Evolutionary conservation across 2,888 invertebrate species (phyloP).

Genomic region (Adineta ricciae): DNA sequence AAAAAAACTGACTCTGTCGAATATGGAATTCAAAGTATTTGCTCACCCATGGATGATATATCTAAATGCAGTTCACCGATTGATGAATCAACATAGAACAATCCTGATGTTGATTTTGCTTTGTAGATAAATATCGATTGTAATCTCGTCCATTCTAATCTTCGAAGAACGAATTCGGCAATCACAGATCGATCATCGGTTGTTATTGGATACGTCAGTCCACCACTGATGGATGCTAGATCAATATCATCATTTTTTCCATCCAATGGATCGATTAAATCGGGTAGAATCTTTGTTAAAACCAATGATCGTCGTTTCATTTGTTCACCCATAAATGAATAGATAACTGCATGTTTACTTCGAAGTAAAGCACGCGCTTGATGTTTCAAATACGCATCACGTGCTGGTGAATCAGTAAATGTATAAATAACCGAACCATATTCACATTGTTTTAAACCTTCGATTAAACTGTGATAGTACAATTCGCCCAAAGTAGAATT

Average conservation of each 20-base stretch:
- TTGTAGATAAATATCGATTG: not conserved
- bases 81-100: not conserved
- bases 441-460: not conserved
- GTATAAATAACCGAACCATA: not conserved
- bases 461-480: not conserved
- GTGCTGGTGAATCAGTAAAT: not conserved
- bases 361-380: not conserved
- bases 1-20: not conserved
- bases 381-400: not conserved
- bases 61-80: not conserved
- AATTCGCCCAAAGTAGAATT: not conserved
- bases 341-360: not conserved
- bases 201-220: not conserved
- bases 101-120: not conserved
- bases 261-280: not conserved
- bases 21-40: not conserved
- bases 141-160: conserved; percentile 11
- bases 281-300: not conserved
- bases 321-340: not conserved
- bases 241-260: not conserved
- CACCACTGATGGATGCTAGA: not conserved
- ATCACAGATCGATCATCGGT: not conserved
- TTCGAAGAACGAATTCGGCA: not conserved
- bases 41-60: not conserved
- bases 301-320: not conserved